Percentiles rank a stretch among this genome's conserved stretches.
Evolutionary conservation across 2,888 invertebrate species (phyloP).

Genomic region (Hesperia comma): DNA sequence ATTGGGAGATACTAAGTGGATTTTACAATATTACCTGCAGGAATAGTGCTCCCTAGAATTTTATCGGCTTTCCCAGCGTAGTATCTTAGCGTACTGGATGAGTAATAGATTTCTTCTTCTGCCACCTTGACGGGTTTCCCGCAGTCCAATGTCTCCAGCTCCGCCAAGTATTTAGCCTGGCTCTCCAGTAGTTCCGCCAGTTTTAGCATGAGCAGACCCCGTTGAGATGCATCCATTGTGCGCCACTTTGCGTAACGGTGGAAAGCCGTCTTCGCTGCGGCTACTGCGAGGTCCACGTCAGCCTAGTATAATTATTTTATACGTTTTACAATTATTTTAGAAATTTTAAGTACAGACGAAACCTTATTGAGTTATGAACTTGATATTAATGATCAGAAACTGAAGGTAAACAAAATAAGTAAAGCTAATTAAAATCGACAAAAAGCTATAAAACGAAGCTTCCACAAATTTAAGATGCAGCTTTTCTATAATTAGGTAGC

Average conservation of each 20-base stretch:
- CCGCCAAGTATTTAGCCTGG: constrained; percentile 89
- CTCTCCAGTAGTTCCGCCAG: constrained; percentile 91
- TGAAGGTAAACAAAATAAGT: too few species aligned
- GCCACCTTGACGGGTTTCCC: constrained; percentile 93
- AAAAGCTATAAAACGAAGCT: too few species aligned
- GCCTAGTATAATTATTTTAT: constrained; percentile 73
- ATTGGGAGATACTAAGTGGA: too few species aligned
- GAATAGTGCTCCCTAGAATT: constrained; percentile 90
- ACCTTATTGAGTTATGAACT: too few species aligned
- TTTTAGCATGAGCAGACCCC: constrained; percentile 88
- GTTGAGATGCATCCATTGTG: constrained; percentile 90
- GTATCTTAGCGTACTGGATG: constrained; percentile 88
- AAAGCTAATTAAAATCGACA: too few species aligned
- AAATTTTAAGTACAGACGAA: too few species aligned
- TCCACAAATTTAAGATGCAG: too few species aligned
- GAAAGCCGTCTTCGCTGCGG: constrained; percentile 91
- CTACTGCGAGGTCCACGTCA: constrained; percentile 92
- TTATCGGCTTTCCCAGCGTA: constrained; percentile 97
- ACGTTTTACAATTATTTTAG: too few species aligned
- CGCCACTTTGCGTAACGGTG: constrained; percentile 90
- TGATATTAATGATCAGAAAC: too few species aligned
- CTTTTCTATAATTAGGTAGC: too few species aligned
- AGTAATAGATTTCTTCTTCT: constrained; percentile 86
- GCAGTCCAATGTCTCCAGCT: constrained; percentile 97
- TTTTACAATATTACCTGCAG: constrained; percentile 72